Percentiles rank a stretch among this genome's conserved stretches.
Conservation (phyloP, 2,113 vertebrate species). For the Oncorhynchus nerka region DNA sequence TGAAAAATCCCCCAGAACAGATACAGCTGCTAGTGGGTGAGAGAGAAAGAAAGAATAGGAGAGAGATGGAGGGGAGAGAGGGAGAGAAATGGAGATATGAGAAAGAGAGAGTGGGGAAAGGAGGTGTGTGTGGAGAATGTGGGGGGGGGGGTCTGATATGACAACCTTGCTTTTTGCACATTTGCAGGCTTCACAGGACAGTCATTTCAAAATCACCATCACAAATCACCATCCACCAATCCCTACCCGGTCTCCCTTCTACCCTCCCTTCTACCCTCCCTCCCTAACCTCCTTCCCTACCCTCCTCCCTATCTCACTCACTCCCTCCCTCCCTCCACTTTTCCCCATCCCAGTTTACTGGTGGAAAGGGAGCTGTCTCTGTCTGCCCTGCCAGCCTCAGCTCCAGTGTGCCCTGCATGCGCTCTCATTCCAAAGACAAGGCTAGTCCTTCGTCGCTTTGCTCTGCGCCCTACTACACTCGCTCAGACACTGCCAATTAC, state of each 20-base stretch:
- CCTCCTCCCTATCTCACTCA: no score
- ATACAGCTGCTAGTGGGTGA: constrained; percentile 13
- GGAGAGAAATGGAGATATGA: constrained; percentile 6
- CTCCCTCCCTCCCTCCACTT: constrained; percentile 30
- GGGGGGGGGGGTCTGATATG: constrained; percentile 24
- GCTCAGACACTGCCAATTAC: constrained; percentile 52
- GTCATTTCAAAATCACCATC: constrained; percentile 14
- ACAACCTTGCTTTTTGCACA: constrained; percentile 43
- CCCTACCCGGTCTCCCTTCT: constrained; percentile 48
- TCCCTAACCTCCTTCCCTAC: no score
- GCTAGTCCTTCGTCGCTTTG: constrained; percentile 9
- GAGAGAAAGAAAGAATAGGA: not conserved
- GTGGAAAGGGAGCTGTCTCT: not conserved
- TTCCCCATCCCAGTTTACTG: constrained; percentile 33
- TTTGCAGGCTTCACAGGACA: constrained; percentile 43
- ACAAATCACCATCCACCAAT: constrained; percentile 32
- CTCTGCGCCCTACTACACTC: constrained; percentile 18
- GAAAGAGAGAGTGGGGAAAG: not conserved
- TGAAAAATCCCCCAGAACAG: constrained; percentile 29
- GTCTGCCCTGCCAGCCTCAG: not conserved
- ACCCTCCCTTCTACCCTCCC: constrained; percentile 31
- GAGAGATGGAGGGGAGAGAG: constrained; percentile 17
- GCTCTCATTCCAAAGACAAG: constrained; percentile 13
- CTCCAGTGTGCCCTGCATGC: constrained; percentile 1
- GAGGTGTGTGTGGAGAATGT: not conserved